Base-by-base conservation (phyloP, 2,888 invertebrate genomes). In the Dusona sp. region DNA sequence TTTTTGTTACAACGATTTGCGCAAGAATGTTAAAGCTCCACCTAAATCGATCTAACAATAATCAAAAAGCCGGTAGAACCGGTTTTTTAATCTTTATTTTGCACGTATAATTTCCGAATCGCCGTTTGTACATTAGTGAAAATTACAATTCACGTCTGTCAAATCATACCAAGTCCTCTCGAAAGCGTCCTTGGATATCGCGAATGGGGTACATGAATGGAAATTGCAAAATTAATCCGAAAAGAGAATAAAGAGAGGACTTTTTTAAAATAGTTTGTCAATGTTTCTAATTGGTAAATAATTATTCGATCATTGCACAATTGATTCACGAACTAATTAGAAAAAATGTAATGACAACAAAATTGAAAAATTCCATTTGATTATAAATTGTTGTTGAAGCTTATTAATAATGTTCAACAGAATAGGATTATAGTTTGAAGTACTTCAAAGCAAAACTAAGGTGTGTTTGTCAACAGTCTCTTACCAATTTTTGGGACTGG, bases 41-140 rank as follows among this genome's bases (percentile, higher is more conserved):
- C 33, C 72, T 38, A 57, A 79, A 57, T 61, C 61, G 22, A n/a
- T 68, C 29, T 42, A 68, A 70, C 70, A 38, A 57, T 70, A 13
- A 57, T 70, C 54, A 42, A 54, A 68, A 61, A 70, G 38, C 79
- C 57, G 57, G 70, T 79, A 9, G 42, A 61, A 79, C 79, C 70
- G 70, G 79, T 79, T 79, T 68, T 68, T 79, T 42, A 1, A n/a
- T 45, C 13, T 13, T 22, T 38, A 45, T 42, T 67, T 22, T 9
- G 13, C 67, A 38, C 11, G 22, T 36, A 9, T 2, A 1, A n/a
- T 67, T 38, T 2, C n/a, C 36, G 19, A 19, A 19, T 22, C 8
- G 9, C 38, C 22, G 67, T 38, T n/a, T 38, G n/a, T 33, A 64
- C 11, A 61, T 61, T 29, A 38, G 38, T 67, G 36, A n/a, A 67